Evolutionary conservation across 2,113 vertebrate genomes (phyloP).

Genomic region (Melanerpes formicivorus): DNA sequence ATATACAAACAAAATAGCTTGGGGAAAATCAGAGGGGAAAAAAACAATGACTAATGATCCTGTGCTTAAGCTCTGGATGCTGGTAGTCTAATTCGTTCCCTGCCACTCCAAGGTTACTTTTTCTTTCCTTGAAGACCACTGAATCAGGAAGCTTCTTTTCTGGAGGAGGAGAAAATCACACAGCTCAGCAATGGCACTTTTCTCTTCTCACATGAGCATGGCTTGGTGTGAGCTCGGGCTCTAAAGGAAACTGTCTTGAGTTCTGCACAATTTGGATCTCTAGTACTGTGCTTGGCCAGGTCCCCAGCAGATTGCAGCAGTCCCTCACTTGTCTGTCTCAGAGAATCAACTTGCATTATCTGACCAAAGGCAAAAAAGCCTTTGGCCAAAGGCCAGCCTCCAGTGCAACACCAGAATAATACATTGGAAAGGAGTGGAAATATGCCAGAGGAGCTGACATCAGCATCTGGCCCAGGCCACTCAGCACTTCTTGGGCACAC

Average conservation of each 20-base stretch:
- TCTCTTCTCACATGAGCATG: background rate
- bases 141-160: background rate
- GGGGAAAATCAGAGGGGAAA: background rate
- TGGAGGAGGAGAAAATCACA: background rate
- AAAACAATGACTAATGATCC: slow-evolving; percentile 22
- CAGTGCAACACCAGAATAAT: background rate
- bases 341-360: background rate
- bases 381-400: background rate
- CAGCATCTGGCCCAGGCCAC: background rate
- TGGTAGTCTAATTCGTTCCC: background rate
- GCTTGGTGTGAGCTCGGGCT: background rate
- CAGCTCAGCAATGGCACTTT: background rate
- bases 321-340: background rate
- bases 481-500: background rate
- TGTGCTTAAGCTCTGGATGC: background rate
- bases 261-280: background rate
- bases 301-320: too few species aligned
- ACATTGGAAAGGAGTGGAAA: background rate
- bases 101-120: background rate
- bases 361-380: background rate
- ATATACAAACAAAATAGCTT: background rate
- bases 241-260: background rate
- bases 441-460: background rate
- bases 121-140: background rate
- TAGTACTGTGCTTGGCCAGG: background rate